Evolutionary conservation across 2,113 vertebrate species (phyloP).

Genomic region (Prunella fulvescens): DNA sequence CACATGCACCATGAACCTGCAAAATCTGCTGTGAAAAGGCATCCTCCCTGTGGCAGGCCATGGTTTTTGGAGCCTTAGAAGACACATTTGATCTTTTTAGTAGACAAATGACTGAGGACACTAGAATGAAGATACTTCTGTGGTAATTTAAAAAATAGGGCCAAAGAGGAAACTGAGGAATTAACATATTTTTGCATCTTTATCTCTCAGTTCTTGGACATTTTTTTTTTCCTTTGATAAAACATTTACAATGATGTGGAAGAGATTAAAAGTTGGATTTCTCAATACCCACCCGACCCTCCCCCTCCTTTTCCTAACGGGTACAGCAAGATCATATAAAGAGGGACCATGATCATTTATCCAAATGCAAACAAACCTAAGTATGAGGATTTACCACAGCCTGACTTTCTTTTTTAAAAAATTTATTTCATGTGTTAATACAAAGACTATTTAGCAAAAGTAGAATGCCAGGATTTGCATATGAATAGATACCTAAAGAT

Average conservation of each 20-base stretch:
- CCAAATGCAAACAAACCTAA: conserved; percentile 63
- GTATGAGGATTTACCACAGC: conserved; percentile 52
- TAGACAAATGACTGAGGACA: background rate
- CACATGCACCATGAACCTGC: background rate
- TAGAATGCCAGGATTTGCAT: conserved; percentile 63
- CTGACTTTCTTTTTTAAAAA: conserved; percentile 50
- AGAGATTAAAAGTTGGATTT: background rate
- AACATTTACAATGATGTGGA: background rate
- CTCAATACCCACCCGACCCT: background rate
- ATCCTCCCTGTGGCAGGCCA: background rate
- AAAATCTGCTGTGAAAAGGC: background rate
- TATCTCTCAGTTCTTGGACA: background rate
- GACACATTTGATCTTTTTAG: background rate
- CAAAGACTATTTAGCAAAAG: conserved; percentile 63
- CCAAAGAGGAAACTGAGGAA: background rate
- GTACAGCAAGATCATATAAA: conserved; percentile 42
- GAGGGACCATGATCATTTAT: conserved; percentile 34
- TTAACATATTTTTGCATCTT: background rate
- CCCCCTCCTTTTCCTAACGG: background rate
- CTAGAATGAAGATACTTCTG: background rate
- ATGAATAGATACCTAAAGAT: conserved; percentile 66
- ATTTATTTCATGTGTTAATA: conserved; percentile 64
- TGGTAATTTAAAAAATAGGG: background rate
- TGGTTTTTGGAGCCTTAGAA: background rate
- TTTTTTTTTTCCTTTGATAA: background rate